Evolutionary conservation across 2,888 invertebrate species (phyloP), one percentile per base, ranked within the genome.

Genomic region (Clunio marinus): DNA sequence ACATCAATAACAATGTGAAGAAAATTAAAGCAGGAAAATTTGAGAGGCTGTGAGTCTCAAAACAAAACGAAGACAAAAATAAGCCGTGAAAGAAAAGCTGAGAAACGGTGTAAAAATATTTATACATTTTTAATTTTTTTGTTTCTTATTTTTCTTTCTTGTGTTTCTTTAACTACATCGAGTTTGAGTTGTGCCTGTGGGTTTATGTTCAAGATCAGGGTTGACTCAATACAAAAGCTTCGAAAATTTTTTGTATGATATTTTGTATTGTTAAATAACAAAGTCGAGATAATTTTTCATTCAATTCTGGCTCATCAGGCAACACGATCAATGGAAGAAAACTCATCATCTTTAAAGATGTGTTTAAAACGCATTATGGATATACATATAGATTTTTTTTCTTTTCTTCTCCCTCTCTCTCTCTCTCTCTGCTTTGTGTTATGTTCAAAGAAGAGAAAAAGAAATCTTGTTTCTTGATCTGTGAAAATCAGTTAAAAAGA

Each of bases 401-500:
- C 10, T 41, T 41, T 10, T 41, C 41, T 2, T 15, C 15, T 41
- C 41, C 41, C 41, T 41, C 41, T n/a, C n/a, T 32, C 32, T 32
- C 10, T 32, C 10, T 10, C 32, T 51, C 17, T 51, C 15, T 45
- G 3, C 15, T 45, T 51, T 51, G 51, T 51, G 24, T 51, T 51
- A 17, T 10, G 7, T 20, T 51, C 17, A 2, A 17, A 17, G 51
- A n/a, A 8, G 51, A 17, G 20, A 17, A 22, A 58, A n/a, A 58
- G 7, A 27, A 58, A 22, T 58, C 22, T 8, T 51, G 51, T 51
- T 51, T 51, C 51, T n/a, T 32, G 46, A 46, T 15, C 46, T 17
- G 46, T 46, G 46, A 46, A 58, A 27, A 58, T 58, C 27, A 25
- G 27, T 58, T n/a, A 8, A 5, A 58, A 58, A 22, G 51, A 51